phyloP scores from a whole-genome alignment of 2,113 vertebrate species.

The Caretta caretta region DNA sequence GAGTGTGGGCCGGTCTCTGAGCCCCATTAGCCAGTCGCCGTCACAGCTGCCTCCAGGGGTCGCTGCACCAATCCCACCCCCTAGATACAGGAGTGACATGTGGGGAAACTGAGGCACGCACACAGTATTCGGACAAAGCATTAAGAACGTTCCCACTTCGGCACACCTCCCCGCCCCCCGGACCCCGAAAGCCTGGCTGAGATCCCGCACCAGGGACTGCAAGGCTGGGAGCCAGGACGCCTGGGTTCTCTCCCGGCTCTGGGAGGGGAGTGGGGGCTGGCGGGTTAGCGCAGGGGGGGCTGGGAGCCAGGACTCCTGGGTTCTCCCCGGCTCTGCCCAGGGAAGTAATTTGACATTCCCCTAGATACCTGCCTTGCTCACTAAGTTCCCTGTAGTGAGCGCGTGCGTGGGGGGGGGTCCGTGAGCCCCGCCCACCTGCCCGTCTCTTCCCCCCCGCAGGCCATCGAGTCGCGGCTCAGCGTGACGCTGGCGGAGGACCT shows the following conservation, averaged over 20 bases:
- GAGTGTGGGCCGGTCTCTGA: too few relatives aligned
- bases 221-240: not conserved
- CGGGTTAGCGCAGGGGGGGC: not conserved
- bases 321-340: not conserved
- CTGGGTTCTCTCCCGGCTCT: not conserved
- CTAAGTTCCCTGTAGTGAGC: not conserved
- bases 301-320: not conserved
- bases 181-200: too few relatives aligned
- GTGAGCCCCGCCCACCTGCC: too few relatives aligned
- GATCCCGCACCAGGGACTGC: not conserved
- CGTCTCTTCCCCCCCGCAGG: constrained; percentile 58
- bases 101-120: too few relatives aligned
- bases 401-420: not conserved
- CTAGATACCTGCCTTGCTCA: not conserved
- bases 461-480: constrained; percentile 84
- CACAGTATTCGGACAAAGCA: too few relatives aligned
- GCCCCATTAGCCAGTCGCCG: too few relatives aligned
- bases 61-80: too few relatives aligned
- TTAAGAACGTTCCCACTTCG: too few relatives aligned
- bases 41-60: too few relatives aligned
- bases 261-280: not conserved
- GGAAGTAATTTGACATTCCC: not conserved
- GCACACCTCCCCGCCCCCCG: too few relatives aligned
- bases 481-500: constrained; percentile 83
- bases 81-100: too few relatives aligned